Base-by-base conservation (phyloP, 2,888 invertebrate genomes). In the Lasius fuliginosus region DNA sequence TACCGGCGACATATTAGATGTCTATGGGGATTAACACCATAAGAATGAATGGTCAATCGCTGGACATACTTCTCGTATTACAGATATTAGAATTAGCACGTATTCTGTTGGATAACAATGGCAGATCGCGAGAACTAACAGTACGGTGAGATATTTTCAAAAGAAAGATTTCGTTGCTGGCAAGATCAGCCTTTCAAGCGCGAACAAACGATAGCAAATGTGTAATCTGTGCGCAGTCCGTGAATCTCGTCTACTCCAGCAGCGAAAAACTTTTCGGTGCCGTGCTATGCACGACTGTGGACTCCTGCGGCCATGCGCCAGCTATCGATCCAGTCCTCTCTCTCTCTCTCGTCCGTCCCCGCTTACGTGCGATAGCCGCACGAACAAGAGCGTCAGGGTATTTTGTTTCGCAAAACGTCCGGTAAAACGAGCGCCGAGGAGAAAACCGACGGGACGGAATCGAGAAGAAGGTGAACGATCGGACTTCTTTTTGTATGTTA, bases 241-340 rank as follows among this genome's bases (percentile, higher is more conserved):
- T 49, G 87, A 84, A 86, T 88, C 53, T 53, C 86, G 84, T 84
- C 86, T 85, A 83, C 85, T 88, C 82, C 85, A 85, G 85, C 85
- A 88, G 67, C 79, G 46, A 67, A 79, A 84, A 90, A 88, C 84
- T 90, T 92, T 91, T 92, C 89, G 92, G 91, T 64, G 86, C 79
- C 84, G 85, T 83, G 87, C 73, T 53, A n/a, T 53, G 53, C 86
- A 73, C 86, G 88, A 68, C 71, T 83, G 87, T n/a, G 89, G 84
- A 42, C 77, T 89, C 90, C 89, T 89, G 89, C 89, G 91, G 93
- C 91, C 93, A 93, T 92, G 92, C 93, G 92, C 92, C 87, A 88
- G 86, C 90, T 92, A 93, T 93, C 93, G 93, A 93, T 93, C 93
- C 92, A 30, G 56, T 82, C 73, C 33, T 68, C n/a, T 68, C n/a